Percentiles rank a stretch among this genome's conserved stretches.
phyloP scores from a whole-genome alignment of 1,140 invertebrate species.

The Meloidogyne hapla region DNA sequence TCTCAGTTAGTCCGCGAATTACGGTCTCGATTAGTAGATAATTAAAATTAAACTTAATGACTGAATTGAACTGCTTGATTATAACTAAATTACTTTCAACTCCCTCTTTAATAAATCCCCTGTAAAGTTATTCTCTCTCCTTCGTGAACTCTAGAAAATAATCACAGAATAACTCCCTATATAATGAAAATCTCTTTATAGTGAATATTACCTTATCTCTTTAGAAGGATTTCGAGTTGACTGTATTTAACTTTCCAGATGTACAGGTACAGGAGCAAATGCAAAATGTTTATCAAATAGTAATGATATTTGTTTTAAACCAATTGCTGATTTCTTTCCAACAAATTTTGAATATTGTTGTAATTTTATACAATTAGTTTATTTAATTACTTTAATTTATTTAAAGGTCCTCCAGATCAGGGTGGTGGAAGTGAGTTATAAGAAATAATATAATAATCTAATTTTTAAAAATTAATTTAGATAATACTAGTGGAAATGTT shows the following conservation, averaged over 20 bases:
- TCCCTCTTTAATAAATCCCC: no score
- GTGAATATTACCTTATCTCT: no score
- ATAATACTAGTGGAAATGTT: neutral
- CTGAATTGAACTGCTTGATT: no score
- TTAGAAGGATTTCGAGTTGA: no score
- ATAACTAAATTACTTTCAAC: no score
- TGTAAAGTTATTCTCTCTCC: no score
- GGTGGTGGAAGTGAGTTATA: neutral
- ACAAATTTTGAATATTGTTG: conserved; percentile 1
- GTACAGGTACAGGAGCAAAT: neutral
- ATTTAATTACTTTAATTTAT: neutral
- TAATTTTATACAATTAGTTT: neutral
- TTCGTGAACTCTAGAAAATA: no score
- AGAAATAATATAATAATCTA: neutral
- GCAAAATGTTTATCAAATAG: neutral
- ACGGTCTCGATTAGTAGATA: no score
- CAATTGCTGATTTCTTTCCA: neutral
- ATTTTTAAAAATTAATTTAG: neutral
- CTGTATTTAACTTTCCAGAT: neutral
- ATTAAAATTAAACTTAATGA: no score
- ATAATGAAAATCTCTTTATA: no score
- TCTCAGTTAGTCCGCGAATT: no score
- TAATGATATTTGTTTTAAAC: conserved; percentile 6
- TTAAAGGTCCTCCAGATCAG: neutral
- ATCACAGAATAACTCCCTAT: no score